These are phyloP conservation scores for Brassicogethes aeneus DNA, from an alignment of 2,888 invertebrate species.

Conservation along the genomic window DNA sequence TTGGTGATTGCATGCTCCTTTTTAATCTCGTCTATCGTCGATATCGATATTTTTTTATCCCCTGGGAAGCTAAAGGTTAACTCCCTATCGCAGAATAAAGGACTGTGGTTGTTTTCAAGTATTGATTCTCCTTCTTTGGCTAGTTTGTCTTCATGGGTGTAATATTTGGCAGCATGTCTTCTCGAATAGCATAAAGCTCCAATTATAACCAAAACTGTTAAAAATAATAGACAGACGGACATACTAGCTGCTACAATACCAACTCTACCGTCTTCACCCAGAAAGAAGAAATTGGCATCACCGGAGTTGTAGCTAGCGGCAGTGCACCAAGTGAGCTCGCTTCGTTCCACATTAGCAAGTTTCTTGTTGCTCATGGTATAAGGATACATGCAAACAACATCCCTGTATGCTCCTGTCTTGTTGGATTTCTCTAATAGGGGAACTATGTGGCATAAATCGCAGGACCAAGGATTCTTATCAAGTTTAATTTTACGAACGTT, in stretches of 20 bases:
- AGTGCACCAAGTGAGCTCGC: conserved; percentile 44
- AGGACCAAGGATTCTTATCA: conserved; percentile 57
- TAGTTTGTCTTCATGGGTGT: conserved; percentile 67
- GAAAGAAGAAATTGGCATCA: conserved; percentile 39
- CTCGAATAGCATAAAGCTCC: conserved; percentile 56
- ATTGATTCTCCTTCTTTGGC: conserved; percentile 39
- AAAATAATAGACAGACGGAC: conserved; percentile 46
- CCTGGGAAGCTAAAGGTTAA: conserved; percentile 52
- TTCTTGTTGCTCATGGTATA: conserved; percentile 46
- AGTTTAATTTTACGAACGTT: conserved; percentile 37
- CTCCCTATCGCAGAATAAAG: conserved; percentile 43
- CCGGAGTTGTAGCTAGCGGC: conserved; percentile 47
- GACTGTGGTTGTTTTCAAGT: conserved; percentile 40
- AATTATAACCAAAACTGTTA: conserved; percentile 40
- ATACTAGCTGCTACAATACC: conserved; percentile 46
- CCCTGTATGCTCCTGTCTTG: conserved; percentile 43
- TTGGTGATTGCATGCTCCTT: conserved; percentile 35
- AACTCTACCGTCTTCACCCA: conserved; percentile 48
- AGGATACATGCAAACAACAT: conserved; percentile 51
- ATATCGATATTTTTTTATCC: conserved; percentile 38
- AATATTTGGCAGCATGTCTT: conserved; percentile 68
- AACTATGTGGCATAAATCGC: conserved; percentile 57
- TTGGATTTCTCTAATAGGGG: conserved; percentile 52
- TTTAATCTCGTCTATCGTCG: conserved; percentile 40
- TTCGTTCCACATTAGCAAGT: conserved; percentile 36